Percentiles rank a stretch among this genome's conserved stretches.
Evolutionary conservation across 2,113 vertebrate genomes (phyloP).

Genomic region (Xenopus laevis): DNA sequence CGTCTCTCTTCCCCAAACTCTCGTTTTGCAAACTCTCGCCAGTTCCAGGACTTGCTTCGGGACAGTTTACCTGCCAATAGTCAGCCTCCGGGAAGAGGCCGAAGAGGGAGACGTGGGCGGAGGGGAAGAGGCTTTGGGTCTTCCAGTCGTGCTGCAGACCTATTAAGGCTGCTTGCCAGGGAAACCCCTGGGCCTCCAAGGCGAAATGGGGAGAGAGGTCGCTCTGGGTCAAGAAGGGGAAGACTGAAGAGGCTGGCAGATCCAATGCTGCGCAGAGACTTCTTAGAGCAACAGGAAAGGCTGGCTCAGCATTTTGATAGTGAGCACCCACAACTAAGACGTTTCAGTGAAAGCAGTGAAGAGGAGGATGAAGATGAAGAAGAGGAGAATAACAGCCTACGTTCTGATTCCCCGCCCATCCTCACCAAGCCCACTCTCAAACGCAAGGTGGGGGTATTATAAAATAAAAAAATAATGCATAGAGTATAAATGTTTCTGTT

Average conservation of each 20-base stretch:
- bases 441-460: conserved; percentile 75
- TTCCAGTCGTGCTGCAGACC: conserved; percentile 7
- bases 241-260: conserved; percentile 70
- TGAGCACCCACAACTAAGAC: conserved; percentile 59
- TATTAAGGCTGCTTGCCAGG: conserved; percentile 53
- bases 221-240: conserved; percentile 55
- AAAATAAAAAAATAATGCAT: too few species aligned
- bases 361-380: conserved; percentile 71
- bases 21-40: conserved; percentile 48
- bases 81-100: conserved; percentile 70
- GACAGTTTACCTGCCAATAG: conserved; percentile 69
- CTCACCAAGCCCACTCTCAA: conserved; percentile 91
- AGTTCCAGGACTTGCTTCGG: conserved; percentile 62
- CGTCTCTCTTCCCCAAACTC: conserved; percentile 1
- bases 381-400: conserved; percentile 75
- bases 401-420: conserved; percentile 82
- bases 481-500: too few species aligned
- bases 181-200: conserved; percentile 51
- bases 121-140: conserved; percentile 67
- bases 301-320: conserved; percentile 59
- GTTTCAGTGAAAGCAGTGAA: conserved; percentile 90
- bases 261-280: conserved; percentile 27
- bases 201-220: conserved; percentile 60
- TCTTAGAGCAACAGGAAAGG: conserved; percentile 62
- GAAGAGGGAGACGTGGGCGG: conserved; percentile 80